phyloP scores from a whole-genome alignment of 2,113 vertebrate genomes.

The Etia nguti region DNA sequence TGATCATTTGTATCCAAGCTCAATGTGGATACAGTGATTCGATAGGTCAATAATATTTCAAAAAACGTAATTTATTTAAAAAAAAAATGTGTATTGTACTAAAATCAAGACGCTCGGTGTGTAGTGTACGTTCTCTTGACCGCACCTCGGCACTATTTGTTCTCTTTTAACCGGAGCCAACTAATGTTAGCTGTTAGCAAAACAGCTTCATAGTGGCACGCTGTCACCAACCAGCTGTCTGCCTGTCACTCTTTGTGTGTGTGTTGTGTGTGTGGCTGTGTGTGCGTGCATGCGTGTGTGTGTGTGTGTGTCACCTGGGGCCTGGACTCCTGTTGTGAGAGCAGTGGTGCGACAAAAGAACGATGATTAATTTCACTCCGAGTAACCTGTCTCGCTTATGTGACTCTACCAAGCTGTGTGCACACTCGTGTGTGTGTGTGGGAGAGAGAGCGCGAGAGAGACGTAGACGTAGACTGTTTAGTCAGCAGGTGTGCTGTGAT shows the following conservation, averaged over 20 bases:
- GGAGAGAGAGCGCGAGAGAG: background rate
- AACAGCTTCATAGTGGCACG: conserved; percentile 32
- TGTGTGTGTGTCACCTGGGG: conserved; percentile 40
- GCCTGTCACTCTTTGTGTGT: conserved; percentile 40
- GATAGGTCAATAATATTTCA: background rate
- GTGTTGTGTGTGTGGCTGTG: background rate
- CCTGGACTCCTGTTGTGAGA: conserved; percentile 58
- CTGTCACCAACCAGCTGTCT: conserved; percentile 62
- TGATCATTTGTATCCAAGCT: background rate
- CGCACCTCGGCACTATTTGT: conserved; percentile 8
- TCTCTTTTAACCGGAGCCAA: conserved; percentile 11
- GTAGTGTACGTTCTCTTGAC: background rate
- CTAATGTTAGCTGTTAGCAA: conserved; percentile 43
- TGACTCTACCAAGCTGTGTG: background rate
- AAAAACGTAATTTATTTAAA: rapidly evolving
- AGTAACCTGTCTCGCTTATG: conserved; percentile 62
- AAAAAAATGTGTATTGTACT: background rate
- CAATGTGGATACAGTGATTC: background rate
- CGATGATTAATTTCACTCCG: conserved; percentile 74
- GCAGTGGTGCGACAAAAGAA: conserved; percentile 65
- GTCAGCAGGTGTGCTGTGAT: conserved; percentile 73
- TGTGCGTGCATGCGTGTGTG: background rate
- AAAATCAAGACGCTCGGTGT: background rate
- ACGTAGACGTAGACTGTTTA: conserved; percentile 56
- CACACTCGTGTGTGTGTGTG: conserved; percentile 11